Evolutionary conservation across 2,113 vertebrate species (phyloP), one percentile per base, ranked within the genome.

Genomic region (Notarius lentiginosus): DNA sequence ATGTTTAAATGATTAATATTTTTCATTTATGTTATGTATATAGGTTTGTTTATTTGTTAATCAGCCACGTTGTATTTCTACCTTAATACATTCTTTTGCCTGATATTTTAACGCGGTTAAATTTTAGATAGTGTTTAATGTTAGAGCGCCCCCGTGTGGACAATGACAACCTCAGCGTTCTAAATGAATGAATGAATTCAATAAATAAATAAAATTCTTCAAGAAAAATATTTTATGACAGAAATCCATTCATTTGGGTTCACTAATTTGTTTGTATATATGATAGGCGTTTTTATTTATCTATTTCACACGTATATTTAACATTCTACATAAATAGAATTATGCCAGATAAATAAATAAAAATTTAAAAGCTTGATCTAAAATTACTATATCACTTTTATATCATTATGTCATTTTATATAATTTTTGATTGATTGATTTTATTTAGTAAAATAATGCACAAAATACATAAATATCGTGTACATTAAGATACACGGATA

Each of bases 81-180:
- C 1, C 22, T 51, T 11, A 51, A 75, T 24, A 22, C 4, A 0
- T 0, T 2, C 22, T 51, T 55, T 4, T 51, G 6, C 11, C 11
- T 17, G 14, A 2, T 15, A 53, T 27, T 51, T 22, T 30, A 18
- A 5, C 7, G 14, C 51, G 10, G 51, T 56, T 49, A 4, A 20
- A 11, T 0, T 2, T 20, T 30, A n/a, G 27, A 7, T 49, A 30
- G 2, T 79, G 65, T 30, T 58, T 83, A 34, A 34, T 60, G 18
- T 18, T 22, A 86, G 82, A 73, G 80, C 84, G 73, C 88, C 88
- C 66, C 34, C 84, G 5, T 79, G 88, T 79, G 81, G 65, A 80
- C 9, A 72, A 20, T 30, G 8, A 56, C 1, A 61, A 9, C 22
- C 9, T 15, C 24, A 51, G 12, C 34, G 34, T 41, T 41, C 34